Evolutionary conservation across 2,888 invertebrate genomes (phyloP), one percentile per base, ranked within the genome.

Genomic region (Erpobdella octoculata): DNA sequence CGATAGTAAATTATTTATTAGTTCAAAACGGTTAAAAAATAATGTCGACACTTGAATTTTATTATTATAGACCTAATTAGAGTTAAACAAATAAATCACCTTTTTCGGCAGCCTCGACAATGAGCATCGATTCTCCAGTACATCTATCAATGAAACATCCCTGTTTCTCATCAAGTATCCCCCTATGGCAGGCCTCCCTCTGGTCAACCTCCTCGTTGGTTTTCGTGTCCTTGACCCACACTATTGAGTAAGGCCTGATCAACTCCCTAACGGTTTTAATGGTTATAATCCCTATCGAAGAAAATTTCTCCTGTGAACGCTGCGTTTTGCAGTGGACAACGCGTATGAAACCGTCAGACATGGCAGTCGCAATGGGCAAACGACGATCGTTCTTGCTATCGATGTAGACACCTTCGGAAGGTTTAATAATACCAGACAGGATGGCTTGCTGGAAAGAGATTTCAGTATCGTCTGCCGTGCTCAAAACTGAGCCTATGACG

Each of bases 171-270:
- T 93, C 93, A 82, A 89, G 89, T 66, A 95, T 87, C 81, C 93
- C 93, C 79, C 89, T 88, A 81, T 92, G 91, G 78, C 95, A 93
- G 36, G 93, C 93, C 86, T 94, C 92, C 33, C 78, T 71, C 15
- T 76, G 74, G 18, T 71, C 65, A 2, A 78, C 46, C 35, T 73
- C 46, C 70, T 74, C 69, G 12, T 41, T 62, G 2, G 35, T 70
- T 25, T 18, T 5, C 9, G 71, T 74, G 64, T 74, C 71, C 31
- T 18, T 65, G 25, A 74, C 71, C 28, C 59, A 46, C 18, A 58
- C 25, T 21, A 74, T 61, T n/a, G 59, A 9, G 71, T 71, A 74
- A 12, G 74, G 73, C n/a, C 74, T 31, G 46, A 68, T 62, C 59
- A 9, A 37, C 78, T 81, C 72, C 73, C 76, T 5, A 48, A 78